Evolutionary conservation across 2,113 vertebrate genomes (phyloP).

Genomic region (crab-eating macaque (Macaca fascicularis)): T2T-MFA8v1.1 NC_088385.1:131811501-131812000

Average conservation of each 20-base stretch:
- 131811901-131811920: background rate
- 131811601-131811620: no score
- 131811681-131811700: background rate
- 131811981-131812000: background rate
- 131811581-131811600: background rate
- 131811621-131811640: no score
- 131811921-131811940: no score
- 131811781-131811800: background rate
- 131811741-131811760: background rate
- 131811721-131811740: no score
- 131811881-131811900: background rate
- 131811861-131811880: background rate
- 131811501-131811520: background rate
- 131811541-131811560: background rate
- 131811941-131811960: background rate
- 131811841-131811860: background rate
- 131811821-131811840: background rate
- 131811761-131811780: background rate
- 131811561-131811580: background rate
- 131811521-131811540: background rate
- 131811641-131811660: background rate
- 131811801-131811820: background rate
- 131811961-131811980: background rate
- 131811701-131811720: rapidly evolving
- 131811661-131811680: rapidly evolving